These are phyloP conservation scores for Halichoeres trimaculatus DNA, from an alignment of 2,113 vertebrate genomes.

Conservation along the genomic window DNA sequence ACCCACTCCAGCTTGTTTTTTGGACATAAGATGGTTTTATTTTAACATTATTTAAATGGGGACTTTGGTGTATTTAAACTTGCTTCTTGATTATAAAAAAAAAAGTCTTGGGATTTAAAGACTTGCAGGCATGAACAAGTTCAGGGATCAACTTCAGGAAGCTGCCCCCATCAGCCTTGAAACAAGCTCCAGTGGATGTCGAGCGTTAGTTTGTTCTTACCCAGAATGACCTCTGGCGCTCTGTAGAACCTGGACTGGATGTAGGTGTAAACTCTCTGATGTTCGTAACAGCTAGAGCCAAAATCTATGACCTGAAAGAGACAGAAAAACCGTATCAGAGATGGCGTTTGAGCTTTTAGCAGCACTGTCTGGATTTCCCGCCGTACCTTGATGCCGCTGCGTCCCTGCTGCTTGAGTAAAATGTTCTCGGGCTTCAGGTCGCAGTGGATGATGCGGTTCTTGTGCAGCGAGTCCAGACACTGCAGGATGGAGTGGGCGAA, in stretches of 20 bases:
- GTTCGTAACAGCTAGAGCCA: slow-evolving; percentile 98
- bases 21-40: too few relatives aligned
- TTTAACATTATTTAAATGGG: too few relatives aligned
- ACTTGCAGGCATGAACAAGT: too few relatives aligned
- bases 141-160: too few relatives aligned
- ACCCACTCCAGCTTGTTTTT: too few relatives aligned
- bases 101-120: too few relatives aligned
- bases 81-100: too few relatives aligned
- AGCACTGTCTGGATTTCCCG: rapidly evolving
- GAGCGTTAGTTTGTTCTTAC: slow-evolving; percentile 64
- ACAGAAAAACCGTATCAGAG: not conserved
- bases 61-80: too few relatives aligned
- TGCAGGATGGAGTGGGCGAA: slow-evolving; percentile 98
- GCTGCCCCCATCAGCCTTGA: too few relatives aligned
- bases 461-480: slow-evolving; percentile 97
- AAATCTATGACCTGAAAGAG: slow-evolving; percentile 91
- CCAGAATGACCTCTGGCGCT: slow-evolving; percentile 97
- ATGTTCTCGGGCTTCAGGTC: slow-evolving; percentile 99
- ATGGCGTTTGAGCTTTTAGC: not conserved
- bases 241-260: slow-evolving; percentile 99
- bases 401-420: slow-evolving; percentile 96
- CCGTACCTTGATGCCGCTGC: slow-evolving; percentile 93
- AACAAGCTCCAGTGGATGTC: too few relatives aligned
- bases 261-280: slow-evolving; percentile 99
- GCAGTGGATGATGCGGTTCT: slow-evolving; percentile 99